Percentiles rank a stretch among this genome's conserved stretches.
These are phyloP conservation scores for Cantharis flavilabris DNA, from an alignment of 2,888 invertebrate species.

Conservation along the genomic window DNA sequence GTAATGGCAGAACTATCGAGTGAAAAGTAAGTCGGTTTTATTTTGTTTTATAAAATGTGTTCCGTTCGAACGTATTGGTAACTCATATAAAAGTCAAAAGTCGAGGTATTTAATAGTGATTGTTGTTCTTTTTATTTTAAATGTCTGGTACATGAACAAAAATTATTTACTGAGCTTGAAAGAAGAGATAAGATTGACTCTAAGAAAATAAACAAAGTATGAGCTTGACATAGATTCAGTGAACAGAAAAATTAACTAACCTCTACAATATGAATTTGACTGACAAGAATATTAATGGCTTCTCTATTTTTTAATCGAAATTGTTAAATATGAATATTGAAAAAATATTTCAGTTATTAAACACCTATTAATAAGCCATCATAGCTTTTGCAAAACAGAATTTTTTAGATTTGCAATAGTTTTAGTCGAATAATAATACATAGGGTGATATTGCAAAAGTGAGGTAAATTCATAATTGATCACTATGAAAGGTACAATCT, in stretches of 20 bases:
- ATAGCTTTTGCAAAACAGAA: background rate
- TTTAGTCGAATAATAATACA: background rate
- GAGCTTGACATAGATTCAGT: constrained; percentile 26
- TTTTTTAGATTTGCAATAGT: background rate
- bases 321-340: background rate
- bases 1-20: background rate
- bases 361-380: background rate
- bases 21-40: background rate
- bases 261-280: constrained; percentile 16
- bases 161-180: constrained; percentile 23
- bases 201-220: constrained; percentile 26
- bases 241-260: constrained; percentile 29
- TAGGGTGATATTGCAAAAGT: background rate
- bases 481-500: constrained; percentile 7
- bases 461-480: constrained; percentile 2
- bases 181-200: constrained; percentile 16
- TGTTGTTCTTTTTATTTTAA: constrained; percentile 1
- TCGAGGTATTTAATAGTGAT: background rate
- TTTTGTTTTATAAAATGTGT: background rate
- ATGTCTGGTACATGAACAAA: constrained; percentile 10
- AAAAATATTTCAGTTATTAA: background rate
- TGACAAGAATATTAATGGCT: constrained; percentile 23
- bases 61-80: background rate
- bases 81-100: background rate
- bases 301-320: background rate